A percentile compares a stretch with the other conserved stretches of the same genome.
Conservation (phyloP, 2,113 vertebrate genomes). For the Eleginops maclovinus region DNA sequence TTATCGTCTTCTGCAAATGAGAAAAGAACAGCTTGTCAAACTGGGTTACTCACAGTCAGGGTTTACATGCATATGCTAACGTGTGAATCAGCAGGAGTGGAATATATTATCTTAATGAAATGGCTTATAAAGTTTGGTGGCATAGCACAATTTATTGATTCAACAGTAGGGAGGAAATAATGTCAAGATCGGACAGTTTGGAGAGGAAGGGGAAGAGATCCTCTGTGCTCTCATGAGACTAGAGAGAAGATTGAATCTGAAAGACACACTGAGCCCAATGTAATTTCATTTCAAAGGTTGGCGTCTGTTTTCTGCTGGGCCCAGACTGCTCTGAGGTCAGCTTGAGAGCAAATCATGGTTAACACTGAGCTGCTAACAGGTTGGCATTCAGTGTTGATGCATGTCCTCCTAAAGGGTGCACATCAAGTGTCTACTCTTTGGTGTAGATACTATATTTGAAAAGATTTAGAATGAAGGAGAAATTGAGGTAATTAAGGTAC, state of each 20-base stretch:
- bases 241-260: slow-evolving; percentile 48
- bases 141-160: background rate
- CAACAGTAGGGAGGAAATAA: background rate
- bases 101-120: slow-evolving; percentile 7
- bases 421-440: background rate
- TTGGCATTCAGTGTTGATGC: background rate
- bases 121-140: slow-evolving; percentile 2
- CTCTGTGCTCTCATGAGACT: slow-evolving; percentile 21
- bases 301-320: slow-evolving; percentile 29
- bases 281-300: slow-evolving; percentile 43
- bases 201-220: background rate
- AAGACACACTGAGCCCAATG: slow-evolving; percentile 36
- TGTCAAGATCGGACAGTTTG: slow-evolving; percentile 8
- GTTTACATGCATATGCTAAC: background rate
- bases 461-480: too few species aligned
- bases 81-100: background rate
- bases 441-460: too few species aligned
- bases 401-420: background rate
- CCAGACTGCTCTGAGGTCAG: slow-evolving; percentile 36
- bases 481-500: background rate
- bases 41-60: background rate
- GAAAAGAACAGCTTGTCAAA: background rate
- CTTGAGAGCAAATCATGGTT: slow-evolving; percentile 14
- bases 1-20: background rate
- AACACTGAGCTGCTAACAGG: background rate